Conservation (phyloP, 2,888 invertebrate genomes). For the Bruchidius siliquastri region DNA sequence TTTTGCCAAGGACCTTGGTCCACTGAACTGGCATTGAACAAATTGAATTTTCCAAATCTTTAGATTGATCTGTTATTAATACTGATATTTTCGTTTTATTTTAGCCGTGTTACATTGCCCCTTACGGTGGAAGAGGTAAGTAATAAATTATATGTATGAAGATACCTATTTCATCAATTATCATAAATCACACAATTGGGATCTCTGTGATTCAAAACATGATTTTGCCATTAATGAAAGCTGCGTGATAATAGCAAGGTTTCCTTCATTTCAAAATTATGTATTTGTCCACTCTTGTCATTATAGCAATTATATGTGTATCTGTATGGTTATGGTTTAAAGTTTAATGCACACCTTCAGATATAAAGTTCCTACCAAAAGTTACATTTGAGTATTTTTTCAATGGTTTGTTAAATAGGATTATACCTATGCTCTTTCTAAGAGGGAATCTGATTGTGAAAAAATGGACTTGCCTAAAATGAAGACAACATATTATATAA, state of each 20-base stretch:
- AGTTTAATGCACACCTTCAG: background rate
- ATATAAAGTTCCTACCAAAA: no score
- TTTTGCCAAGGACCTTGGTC: conserved; percentile 17
- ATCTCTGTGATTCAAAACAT: conserved; percentile 11
- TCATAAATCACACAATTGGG: conserved; percentile 6
- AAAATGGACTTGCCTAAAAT: no score
- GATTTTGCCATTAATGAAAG: conserved; percentile 15
- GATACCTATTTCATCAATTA: conserved; percentile 5
- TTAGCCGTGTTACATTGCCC: conserved; percentile 92
- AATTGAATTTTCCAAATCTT: conserved; percentile 16
- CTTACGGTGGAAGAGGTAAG: conserved; percentile 95
- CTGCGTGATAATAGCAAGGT: background rate
- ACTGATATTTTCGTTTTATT: conserved; percentile 46
- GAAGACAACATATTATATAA: no score
- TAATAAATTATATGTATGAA: conserved; percentile 28
- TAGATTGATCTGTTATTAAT: conserved; percentile 14
- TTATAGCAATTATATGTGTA: background rate
- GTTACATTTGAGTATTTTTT: no score
- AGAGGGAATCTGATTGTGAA: no score
- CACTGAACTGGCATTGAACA: conserved; percentile 24
- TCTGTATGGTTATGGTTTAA: background rate
- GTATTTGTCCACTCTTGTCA: background rate
- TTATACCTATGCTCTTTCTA: no score
- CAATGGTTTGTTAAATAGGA: no score
- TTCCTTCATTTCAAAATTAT: background rate